Conservation (phyloP, 2,113 vertebrate species). For the Macroglossus sobrinus region DNA sequence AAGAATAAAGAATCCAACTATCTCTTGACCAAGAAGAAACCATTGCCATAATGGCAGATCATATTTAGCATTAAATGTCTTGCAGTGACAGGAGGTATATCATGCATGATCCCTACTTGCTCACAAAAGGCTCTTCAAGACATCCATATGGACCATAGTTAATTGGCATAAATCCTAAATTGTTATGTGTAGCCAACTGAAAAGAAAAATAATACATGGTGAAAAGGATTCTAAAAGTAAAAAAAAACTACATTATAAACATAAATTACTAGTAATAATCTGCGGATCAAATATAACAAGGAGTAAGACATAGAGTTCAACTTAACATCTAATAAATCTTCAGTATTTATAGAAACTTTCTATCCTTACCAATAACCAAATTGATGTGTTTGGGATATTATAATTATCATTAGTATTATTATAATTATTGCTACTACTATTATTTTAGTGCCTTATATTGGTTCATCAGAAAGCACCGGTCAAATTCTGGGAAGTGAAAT, state of each 20-base stretch:
- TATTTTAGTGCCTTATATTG: not conserved
- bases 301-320: not conserved
- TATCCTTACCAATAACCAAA: not conserved
- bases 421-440: not conserved
- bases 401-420: not conserved
- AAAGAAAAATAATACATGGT: not conserved
- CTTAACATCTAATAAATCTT: not conserved
- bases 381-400: not conserved
- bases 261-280: not conserved
- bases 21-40: not conserved
- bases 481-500: not conserved
- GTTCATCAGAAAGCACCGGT: not conserved
- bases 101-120: not conserved
- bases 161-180: not conserved
- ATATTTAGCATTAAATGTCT: conserved; percentile 14
- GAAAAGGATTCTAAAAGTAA: not conserved
- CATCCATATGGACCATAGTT: not conserved
- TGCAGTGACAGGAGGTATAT: not conserved
- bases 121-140: not conserved
- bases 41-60: not conserved
- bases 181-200: not conserved
- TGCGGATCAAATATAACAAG: not conserved
- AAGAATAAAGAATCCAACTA: not conserved
- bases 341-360: not conserved
- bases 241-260: not conserved